Conservation (phyloP, 1,140 invertebrate genomes). For the Drosophila lacteicornis region DNA sequence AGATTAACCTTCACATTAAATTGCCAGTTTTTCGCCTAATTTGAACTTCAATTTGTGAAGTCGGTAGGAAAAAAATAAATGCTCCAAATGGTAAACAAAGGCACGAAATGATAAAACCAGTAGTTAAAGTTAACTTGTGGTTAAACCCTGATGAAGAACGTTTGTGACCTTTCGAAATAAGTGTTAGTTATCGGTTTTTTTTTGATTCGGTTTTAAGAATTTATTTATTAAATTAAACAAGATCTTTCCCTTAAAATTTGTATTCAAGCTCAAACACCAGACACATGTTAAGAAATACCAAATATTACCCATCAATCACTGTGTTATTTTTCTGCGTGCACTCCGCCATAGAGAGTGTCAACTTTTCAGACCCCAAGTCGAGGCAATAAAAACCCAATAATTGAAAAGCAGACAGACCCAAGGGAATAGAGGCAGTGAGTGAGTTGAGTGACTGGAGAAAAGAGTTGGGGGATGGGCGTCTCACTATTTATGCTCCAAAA, state of each 20-base stretch:
- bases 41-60: too few species aligned
- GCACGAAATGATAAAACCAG: too few species aligned
- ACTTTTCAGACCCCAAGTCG: slow-evolving; percentile 74
- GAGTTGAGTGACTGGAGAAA: neutral
- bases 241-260: too few species aligned
- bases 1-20: too few species aligned
- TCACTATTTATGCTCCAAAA: slow-evolving; percentile 59
- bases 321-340: slow-evolving; percentile 12
- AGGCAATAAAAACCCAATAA: slow-evolving; percentile 78
- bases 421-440: slow-evolving; percentile 33
- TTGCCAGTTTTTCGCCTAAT: too few species aligned
- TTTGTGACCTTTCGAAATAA: too few species aligned
- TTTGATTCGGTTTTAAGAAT: neutral
- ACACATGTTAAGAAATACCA: neutral
- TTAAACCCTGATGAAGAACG: too few species aligned
- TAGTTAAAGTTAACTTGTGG: too few species aligned
- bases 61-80: too few species aligned
- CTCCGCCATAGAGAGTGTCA: slow-evolving; percentile 64
- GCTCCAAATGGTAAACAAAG: too few species aligned
- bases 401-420: slow-evolving; percentile 68
- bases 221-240: neutral
- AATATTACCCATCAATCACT: neutral
- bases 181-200: too few species aligned
- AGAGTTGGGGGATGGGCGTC: neutral
- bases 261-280: neutral